A percentile compares a stretch with the other conserved stretches of the same genome.
Evolutionary conservation across 2,113 vertebrate genomes (phyloP).

Genomic region (Pseudopipra pipra): DNA sequence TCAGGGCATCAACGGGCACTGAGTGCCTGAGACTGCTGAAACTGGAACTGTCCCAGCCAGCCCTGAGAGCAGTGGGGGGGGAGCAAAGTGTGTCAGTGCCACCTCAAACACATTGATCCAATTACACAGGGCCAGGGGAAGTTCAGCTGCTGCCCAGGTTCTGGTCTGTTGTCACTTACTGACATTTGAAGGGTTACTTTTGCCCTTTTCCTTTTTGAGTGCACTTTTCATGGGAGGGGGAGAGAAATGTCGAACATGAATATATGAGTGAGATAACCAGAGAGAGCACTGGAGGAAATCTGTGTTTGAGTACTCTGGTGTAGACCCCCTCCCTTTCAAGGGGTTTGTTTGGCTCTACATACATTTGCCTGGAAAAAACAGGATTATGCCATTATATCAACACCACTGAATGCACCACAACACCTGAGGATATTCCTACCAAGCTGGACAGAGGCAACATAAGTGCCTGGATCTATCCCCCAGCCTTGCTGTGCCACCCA

Average conservation of each 20-base stretch:
- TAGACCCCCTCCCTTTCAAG: background rate
- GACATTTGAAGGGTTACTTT: background rate
- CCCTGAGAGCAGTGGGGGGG: background rate
- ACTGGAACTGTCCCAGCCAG: background rate
- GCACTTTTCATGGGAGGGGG: background rate
- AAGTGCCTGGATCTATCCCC: background rate
- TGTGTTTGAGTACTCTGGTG: background rate
- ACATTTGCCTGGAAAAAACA: background rate
- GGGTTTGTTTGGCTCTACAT: background rate
- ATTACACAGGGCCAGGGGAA: background rate
- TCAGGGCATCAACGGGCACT: background rate
- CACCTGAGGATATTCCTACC: conserved; percentile 23
- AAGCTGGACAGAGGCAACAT: background rate
- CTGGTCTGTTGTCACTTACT: background rate
- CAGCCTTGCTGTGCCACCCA: conserved; percentile 11
- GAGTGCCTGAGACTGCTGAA: background rate
- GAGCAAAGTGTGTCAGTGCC: background rate
- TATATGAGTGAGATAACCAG: background rate
- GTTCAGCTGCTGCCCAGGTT: background rate
- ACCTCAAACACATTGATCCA: background rate
- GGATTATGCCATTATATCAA: background rate
- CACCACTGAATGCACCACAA: background rate
- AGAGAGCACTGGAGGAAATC: background rate
- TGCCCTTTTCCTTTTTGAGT: background rate
- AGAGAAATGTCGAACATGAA: background rate